Percentiles rank a stretch among this genome's conserved stretches.
phyloP scores from a whole-genome alignment of 2,888 invertebrate genomes.

The Drosophila recens region DNA sequence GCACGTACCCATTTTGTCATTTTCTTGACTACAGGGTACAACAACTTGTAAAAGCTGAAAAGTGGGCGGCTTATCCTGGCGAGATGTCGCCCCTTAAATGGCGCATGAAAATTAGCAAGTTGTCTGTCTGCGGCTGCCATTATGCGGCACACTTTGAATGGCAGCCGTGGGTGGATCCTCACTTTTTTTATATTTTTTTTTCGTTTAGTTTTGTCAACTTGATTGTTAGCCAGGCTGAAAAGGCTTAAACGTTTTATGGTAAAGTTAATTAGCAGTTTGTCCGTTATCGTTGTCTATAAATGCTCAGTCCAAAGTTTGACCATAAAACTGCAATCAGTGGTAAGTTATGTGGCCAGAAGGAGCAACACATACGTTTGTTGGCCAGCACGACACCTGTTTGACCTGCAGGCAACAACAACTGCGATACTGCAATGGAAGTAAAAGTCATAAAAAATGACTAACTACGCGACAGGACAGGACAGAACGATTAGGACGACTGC shows the following conservation, averaged over 20 bases:
- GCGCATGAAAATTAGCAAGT: conserved; percentile 83
- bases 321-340: conserved; percentile 83
- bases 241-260: conserved; percentile 62
- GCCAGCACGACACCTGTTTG: conserved; percentile 78
- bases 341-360: conserved; percentile 77
- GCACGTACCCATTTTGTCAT: background rate
- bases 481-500: conserved; percentile 45
- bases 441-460: conserved; percentile 83
- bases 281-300: conserved; percentile 61
- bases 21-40: conserved; percentile 17
- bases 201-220: conserved; percentile 17
- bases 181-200: conserved; percentile 12
- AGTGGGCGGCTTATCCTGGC: conserved; percentile 34
- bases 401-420: conserved; percentile 57
- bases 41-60: conserved; percentile 36
- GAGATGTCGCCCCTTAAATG: conserved; percentile 75
- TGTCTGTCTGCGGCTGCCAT: conserved; percentile 73
- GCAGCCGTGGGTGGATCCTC: conserved; percentile 31
- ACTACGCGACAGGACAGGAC: conserved; percentile 63
- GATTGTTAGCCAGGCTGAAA: conserved; percentile 34
- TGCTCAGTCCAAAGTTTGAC: conserved; percentile 69
- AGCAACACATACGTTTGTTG: conserved; percentile 33
- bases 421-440: conserved; percentile 38
- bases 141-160: conserved; percentile 78
- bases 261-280: conserved; percentile 76